These are phyloP conservation scores for Melipona beecheii DNA, from an alignment of 2,888 invertebrate species.

Conservation along the genomic window DNA sequence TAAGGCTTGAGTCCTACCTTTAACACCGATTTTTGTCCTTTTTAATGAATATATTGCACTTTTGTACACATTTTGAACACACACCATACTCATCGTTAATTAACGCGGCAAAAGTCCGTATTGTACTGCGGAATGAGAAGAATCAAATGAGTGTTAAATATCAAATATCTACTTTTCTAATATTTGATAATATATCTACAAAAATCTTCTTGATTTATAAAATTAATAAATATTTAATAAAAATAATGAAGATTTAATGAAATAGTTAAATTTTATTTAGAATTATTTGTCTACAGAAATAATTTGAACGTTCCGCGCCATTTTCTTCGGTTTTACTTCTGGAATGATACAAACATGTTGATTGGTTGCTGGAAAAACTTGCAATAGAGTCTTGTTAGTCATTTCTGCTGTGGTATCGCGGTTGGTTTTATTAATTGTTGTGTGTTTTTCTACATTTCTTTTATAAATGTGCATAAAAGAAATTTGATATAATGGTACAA, in stretches of 20 bases:
- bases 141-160: conserved; percentile 4
- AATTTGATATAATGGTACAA: neutral
- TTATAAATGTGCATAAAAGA: conserved; percentile 15
- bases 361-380: conserved; percentile 29
- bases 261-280: neutral
- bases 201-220: neutral
- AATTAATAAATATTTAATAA: neutral
- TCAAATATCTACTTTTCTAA: neutral
- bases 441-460: conserved; percentile 4
- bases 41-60: neutral
- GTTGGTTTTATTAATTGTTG: neutral
- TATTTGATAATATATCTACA: neutral
- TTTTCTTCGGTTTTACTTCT: neutral
- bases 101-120: neutral
- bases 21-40: neutral
- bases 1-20: neutral
- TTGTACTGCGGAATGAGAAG: neutral
- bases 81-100: neutral
- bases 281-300: neutral
- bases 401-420: conserved; percentile 9
- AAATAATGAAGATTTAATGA: neutral
- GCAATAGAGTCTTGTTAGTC: conserved; percentile 25
- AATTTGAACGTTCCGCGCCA: conserved; percentile 20
- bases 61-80: neutral
- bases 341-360: neutral